Conservation (phyloP, 1,140 invertebrate species). For the Drosophila pseudoobscura region DNA sequence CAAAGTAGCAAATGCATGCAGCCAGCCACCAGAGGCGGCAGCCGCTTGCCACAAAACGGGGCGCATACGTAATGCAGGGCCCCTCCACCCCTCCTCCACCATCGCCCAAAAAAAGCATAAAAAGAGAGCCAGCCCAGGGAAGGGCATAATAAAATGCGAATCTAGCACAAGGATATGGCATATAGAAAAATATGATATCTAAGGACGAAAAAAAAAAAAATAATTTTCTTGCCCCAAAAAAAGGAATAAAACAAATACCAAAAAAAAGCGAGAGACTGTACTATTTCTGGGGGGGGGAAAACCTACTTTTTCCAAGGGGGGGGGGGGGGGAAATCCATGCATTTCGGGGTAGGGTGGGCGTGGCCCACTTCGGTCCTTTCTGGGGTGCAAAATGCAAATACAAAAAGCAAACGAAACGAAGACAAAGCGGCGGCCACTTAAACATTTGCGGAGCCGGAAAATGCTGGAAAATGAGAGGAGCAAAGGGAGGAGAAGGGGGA, state of each 20-base stretch:
- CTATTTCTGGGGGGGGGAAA: too few species aligned
- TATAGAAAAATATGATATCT: conserved; percentile 43
- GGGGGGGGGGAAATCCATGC: not conserved
- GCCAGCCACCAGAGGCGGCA: conserved; percentile 12
- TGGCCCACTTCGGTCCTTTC: not conserved
- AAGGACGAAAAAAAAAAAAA: conserved; percentile 31
- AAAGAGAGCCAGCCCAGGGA: conserved; percentile 29
- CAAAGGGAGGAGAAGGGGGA: conserved; percentile 27
- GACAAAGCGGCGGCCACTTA: conserved; percentile 60
- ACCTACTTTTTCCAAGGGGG: too few species aligned
- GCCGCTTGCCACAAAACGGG: conserved; percentile 38
- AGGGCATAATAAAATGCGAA: conserved; percentile 73
- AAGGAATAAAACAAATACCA: conserved; percentile 55
- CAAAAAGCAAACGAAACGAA: conserved; percentile 51
- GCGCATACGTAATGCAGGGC: conserved; percentile 74
- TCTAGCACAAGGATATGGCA: conserved; percentile 69
- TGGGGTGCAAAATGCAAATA: conserved; percentile 29
- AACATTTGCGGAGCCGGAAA: conserved; percentile 11
- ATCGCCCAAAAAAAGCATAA: not conserved
- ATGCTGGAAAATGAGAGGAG: conserved; percentile 47
- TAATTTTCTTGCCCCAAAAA: conserved; percentile 27
- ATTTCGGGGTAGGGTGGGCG: too few species aligned
- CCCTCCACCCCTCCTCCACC: too few species aligned
- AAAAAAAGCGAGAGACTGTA: conserved; percentile 3
- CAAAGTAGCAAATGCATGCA: conserved; percentile 78